Evolutionary conservation across 2,888 invertebrate genomes (phyloP), one percentile per base, ranked within the genome.

Genomic region (Lacanobia wlatinum): DNA sequence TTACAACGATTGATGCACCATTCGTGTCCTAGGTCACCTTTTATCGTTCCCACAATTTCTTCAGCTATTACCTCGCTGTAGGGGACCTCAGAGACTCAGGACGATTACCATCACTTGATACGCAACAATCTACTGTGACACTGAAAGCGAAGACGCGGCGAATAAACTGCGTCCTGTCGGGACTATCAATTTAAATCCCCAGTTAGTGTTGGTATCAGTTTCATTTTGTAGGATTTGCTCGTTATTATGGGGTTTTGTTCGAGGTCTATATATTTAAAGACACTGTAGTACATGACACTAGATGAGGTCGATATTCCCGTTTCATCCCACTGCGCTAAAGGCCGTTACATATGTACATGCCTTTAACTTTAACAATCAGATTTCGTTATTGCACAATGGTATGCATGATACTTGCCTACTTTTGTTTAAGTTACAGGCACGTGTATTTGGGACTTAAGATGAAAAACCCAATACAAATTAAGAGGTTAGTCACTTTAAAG

Each of bases 141-240:
- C 89, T 92, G 90, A 87, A 90, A 87, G 80, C 75, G 65, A 76
- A 83, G 82, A 74, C 63, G 72, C 40, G 46, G 40, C 38, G 67
- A 82, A 83, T 88, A 89, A 92, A 93, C 88, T 92, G 93, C 93
- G 53, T 78, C 81, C 80, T 82, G 80, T 63, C 55, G 89, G 87
- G 89, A 88, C 73, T 84, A 84, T 84, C 89, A 87, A 86, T 84
- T 88, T 73, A 74, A 59, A 70, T 78, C 60, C n/a, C 21, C n/a
- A 65, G 63, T 70, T 78, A 71, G 67, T 72, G 64, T 67, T 78
- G 70, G 71, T 78, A 76, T 84, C 66, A 65, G 67, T 81, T 84
- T 75, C 76, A 72, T 80, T 72, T 69, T 16, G 43, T 48, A 62
- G 50, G 68, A 74, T 67, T 84, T 73, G 56, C 69, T 69, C 50